Percentiles rank a stretch among this genome's conserved stretches.
Evolutionary conservation across 2,797 vertebrate species (phyloP).

Genomic region (Propithecus deckenii): DNA sequence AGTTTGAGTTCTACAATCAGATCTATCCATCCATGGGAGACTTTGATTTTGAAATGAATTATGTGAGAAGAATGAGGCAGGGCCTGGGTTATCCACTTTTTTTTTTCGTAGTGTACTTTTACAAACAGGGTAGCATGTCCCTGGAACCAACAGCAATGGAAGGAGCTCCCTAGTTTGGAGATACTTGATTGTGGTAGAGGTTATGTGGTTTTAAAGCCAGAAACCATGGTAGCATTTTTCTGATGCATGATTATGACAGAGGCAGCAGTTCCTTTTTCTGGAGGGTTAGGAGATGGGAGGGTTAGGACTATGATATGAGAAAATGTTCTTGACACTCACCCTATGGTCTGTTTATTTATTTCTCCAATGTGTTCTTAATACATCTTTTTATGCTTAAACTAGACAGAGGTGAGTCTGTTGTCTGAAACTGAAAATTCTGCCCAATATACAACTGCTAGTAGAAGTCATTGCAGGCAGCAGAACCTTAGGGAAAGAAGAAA

Average conservation of each 20-base stretch:
- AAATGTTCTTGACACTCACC: not conserved
- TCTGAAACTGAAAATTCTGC: not conserved
- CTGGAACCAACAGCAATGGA: not conserved
- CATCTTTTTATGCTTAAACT: not conserved
- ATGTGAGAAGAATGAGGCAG: not conserved
- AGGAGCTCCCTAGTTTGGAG: not conserved
- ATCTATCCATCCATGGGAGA: not conserved
- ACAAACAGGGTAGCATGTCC: not conserved
- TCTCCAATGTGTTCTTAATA: not conserved
- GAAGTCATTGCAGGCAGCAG: not conserved
- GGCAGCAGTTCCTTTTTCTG: too few relatives aligned
- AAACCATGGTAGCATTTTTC: not conserved
- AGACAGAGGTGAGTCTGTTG: not conserved
- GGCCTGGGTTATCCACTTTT: not conserved
- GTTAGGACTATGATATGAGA: not conserved
- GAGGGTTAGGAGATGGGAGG: accelerated
- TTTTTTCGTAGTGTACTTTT: not conserved
- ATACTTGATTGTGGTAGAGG: not conserved
- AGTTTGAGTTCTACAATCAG: not conserved
- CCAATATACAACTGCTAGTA: not conserved
- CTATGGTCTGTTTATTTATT: not conserved
- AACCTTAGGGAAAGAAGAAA: not conserved
- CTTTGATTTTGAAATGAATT: not conserved
- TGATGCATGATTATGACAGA: not conserved
- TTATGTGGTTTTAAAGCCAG: not conserved